phyloP scores from a whole-genome alignment of 2,888 invertebrate species.

The Eupithecia centaureata region DNA sequence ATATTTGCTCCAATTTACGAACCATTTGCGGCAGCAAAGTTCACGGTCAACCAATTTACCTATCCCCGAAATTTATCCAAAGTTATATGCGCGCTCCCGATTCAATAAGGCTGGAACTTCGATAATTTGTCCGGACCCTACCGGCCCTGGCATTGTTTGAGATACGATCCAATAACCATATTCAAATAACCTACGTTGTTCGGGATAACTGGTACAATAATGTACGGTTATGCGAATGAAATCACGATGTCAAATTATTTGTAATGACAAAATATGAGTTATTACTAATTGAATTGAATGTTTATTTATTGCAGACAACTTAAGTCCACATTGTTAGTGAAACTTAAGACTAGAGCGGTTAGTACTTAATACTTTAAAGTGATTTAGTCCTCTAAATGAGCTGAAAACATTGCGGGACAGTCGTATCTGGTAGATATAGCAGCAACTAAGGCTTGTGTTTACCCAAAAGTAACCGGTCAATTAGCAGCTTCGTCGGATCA shows the following conservation, averaged over 20 bases:
- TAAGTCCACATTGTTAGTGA: too few species aligned
- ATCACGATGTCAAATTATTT: background rate
- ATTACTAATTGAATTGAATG: too few species aligned
- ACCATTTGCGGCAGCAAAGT: background rate
- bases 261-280: background rate
- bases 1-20: background rate
- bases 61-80: background rate
- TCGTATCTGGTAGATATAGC: too few species aligned
- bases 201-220: background rate
- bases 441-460: too few species aligned
- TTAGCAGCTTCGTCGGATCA: too few species aligned
- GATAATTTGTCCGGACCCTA: conserved; percentile 13
- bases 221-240: background rate
- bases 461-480: too few species aligned
- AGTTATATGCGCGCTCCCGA: conserved; percentile 1
- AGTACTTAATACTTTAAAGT: too few species aligned
- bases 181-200: conserved; percentile 13
- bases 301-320: too few species aligned
- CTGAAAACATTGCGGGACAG: too few species aligned
- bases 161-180: conserved; percentile 17
- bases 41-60: background rate
- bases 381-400: too few species aligned
- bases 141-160: conserved; percentile 14
- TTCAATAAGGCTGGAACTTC: conserved; percentile 20
- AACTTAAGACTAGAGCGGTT: too few species aligned